Percentiles rank a stretch among this genome's conserved stretches.
phyloP scores from a whole-genome alignment of 2,888 invertebrate genomes.

The Hartigia nigra region DNA sequence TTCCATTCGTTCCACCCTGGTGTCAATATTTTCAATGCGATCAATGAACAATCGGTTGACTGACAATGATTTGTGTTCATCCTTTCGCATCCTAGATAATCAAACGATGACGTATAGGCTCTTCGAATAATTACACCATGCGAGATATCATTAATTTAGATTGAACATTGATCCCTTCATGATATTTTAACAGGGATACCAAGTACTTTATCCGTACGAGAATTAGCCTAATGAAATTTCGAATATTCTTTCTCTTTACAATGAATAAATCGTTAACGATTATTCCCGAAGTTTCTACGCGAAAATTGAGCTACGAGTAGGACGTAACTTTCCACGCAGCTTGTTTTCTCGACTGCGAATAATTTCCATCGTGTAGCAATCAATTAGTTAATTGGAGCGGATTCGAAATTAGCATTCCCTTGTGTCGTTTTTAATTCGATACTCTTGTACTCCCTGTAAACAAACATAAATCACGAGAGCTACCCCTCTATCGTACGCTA shows the following conservation, averaged over 20 bases:
- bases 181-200: neutral
- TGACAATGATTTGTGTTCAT: neutral
- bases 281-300: neutral
- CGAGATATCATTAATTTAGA: neutral
- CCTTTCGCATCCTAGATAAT: neutral
- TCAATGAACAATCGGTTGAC: neutral
- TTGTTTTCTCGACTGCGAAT: neutral
- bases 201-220: neutral
- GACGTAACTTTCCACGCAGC: neutral
- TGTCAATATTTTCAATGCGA: neutral
- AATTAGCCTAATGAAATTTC: neutral
- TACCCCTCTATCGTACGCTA: neutral
- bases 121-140: slow-evolving; percentile 33
- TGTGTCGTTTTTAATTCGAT: neutral
- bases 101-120: slow-evolving; percentile 16
- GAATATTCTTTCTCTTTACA: neutral
- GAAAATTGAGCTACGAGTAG: neutral
- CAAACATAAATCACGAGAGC: neutral
- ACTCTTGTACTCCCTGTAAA: neutral
- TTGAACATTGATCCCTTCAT: neutral
- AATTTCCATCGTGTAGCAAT: neutral
- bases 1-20: neutral
- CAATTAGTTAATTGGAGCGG: neutral
- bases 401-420: neutral
- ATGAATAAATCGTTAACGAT: neutral